Conservation (phyloP, 2,888 invertebrate species). For the Vanessa cardui region DNA sequence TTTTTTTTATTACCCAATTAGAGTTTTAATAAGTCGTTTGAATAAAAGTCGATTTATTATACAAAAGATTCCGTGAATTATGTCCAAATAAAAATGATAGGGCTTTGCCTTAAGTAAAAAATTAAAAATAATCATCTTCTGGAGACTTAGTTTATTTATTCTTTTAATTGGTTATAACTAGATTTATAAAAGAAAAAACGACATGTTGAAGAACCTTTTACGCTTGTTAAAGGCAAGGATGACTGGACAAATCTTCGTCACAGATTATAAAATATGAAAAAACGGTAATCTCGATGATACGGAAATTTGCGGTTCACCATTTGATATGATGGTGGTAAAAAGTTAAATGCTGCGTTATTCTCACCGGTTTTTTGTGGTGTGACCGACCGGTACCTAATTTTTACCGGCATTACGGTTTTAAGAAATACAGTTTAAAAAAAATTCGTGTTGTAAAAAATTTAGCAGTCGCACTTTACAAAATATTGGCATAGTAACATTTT, state of each 20-base stretch:
- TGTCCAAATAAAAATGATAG: background rate
- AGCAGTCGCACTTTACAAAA: background rate
- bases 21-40: background rate
- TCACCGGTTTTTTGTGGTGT: slow-evolving; percentile 33
- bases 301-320: slow-evolving; percentile 57
- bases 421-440: slow-evolving; percentile 20
- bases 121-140: background rate
- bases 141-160: background rate
- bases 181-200: background rate
- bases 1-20: background rate
- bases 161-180: too few species aligned
- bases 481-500: too few species aligned
- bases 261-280: slow-evolving; percentile 23
- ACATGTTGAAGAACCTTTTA: background rate
- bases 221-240: background rate
- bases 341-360: slow-evolving; percentile 13
- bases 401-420: slow-evolving; percentile 25
- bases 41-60: background rate
- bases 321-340: slow-evolving; percentile 31
- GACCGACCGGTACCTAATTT: slow-evolving; percentile 11
- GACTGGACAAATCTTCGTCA: background rate
- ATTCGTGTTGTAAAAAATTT: background rate
- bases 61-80: background rate
- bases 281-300: slow-evolving; percentile 26
- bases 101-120: background rate